A percentile compares a stretch with the other conserved stretches of the same genome.
These are phyloP conservation scores for Meriones psammophilus DNA, from an alignment of 2,797 vertebrate species.

Conservation along the genomic window DNA sequence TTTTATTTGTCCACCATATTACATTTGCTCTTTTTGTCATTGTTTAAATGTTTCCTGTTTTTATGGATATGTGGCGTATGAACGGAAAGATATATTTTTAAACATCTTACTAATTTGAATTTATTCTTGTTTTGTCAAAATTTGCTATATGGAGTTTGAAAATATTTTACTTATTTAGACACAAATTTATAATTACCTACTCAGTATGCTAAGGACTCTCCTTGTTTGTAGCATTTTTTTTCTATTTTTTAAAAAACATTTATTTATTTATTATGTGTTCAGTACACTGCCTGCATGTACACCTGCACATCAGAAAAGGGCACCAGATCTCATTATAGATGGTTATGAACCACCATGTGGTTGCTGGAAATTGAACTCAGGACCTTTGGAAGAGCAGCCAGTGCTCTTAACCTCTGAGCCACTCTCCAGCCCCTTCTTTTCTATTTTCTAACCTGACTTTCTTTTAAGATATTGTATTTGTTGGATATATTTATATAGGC, in stretches of 20 bases:
- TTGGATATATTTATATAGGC: background rate
- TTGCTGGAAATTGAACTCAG: no score
- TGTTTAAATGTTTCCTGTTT: background rate
- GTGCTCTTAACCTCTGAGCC: no score
- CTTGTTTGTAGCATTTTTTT: background rate
- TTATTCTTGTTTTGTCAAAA: background rate
- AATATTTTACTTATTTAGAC: background rate
- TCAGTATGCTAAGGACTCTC: background rate
- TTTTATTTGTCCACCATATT: no score
- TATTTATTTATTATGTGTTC: no score
- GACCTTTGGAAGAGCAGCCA: no score
- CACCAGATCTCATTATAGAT: no score
- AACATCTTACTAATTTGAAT: background rate
- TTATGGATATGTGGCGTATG: background rate
- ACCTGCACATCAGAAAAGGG: no score
- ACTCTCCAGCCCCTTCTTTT: no score
- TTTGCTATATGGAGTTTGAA: background rate
- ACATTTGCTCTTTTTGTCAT: background rate
- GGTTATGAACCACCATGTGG: no score
- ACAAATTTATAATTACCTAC: background rate
- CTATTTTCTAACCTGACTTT: background rate
- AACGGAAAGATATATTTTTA: background rate
- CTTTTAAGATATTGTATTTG: background rate
- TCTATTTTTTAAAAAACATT: no score
- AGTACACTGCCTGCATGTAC: no score